phyloP scores from a whole-genome alignment of 2,113 vertebrate species.

The Tupaia chinensis region DNA sequence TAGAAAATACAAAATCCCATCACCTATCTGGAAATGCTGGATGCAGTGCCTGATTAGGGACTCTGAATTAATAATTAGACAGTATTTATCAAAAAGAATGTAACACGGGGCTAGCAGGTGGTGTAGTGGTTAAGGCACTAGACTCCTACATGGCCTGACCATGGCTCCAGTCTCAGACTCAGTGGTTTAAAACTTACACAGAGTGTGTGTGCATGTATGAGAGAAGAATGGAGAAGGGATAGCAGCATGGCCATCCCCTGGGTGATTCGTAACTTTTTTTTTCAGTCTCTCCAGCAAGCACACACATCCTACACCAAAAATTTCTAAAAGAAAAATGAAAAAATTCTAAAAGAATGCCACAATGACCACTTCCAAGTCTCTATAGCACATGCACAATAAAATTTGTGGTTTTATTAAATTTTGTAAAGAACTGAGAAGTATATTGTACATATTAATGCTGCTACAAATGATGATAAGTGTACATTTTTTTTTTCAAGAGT shows the following conservation, averaged over 20 bases:
- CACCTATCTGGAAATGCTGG: not conserved
- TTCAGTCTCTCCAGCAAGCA: no score
- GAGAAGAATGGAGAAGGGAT: no score
- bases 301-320: no score
- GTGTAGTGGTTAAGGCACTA: no score
- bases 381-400: not conserved
- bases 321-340: no score
- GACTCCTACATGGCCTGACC: no score
- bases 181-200: no score
- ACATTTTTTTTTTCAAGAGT: not conserved
- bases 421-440: not conserved
- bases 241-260: no score
- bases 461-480: not conserved
- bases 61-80: not conserved
- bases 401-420: not conserved
- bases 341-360: not conserved
- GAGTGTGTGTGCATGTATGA: no score
- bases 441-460: not conserved
- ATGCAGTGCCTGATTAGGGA: not conserved
- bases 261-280: no score
- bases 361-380: not conserved
- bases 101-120: no score
- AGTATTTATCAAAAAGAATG: not conserved
- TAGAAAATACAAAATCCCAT: slow-evolving; percentile 12
- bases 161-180: no score